phyloP scores from a whole-genome alignment of 2,888 invertebrate genomes.

The Osmoderma eremita region DNA sequence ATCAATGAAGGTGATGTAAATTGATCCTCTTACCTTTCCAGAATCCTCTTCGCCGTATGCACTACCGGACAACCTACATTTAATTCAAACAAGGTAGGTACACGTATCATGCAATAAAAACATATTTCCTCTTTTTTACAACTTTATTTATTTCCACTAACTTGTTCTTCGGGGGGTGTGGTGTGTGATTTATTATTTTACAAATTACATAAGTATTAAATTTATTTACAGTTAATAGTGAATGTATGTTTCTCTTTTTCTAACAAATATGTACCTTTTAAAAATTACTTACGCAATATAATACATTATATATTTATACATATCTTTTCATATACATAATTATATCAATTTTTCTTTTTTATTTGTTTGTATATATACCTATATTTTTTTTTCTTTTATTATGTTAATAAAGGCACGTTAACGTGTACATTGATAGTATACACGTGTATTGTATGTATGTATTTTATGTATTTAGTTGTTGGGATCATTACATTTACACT shows the following conservation, averaged over 20 bases:
- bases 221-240: constrained; percentile 31
- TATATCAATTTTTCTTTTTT: constrained; percentile 15
- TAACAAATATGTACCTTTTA: constrained; percentile 27
- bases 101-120: no score
- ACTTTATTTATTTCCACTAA: not conserved
- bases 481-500: not conserved
- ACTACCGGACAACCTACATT: no score
- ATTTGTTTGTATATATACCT: constrained; percentile 1
- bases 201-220: constrained; percentile 31
- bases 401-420: constrained; percentile 28
- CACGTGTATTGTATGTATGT: constrained; percentile 7
- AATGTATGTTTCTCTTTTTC: constrained; percentile 8
- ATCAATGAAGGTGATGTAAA: no score
- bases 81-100: no score
- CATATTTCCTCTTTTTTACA: not conserved
- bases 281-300: constrained; percentile 25
- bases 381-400: not conserved
- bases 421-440: constrained; percentile 34
- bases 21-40: no score
- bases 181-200: constrained; percentile 17
- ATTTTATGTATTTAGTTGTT: no score
- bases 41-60: no score
- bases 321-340: constrained; percentile 23
- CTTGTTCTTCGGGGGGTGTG: constrained; percentile 9
- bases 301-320: constrained; percentile 9